Evolutionary conservation across 2,113 vertebrate species (phyloP).

Genomic region (Lepus europaeus): DNA sequence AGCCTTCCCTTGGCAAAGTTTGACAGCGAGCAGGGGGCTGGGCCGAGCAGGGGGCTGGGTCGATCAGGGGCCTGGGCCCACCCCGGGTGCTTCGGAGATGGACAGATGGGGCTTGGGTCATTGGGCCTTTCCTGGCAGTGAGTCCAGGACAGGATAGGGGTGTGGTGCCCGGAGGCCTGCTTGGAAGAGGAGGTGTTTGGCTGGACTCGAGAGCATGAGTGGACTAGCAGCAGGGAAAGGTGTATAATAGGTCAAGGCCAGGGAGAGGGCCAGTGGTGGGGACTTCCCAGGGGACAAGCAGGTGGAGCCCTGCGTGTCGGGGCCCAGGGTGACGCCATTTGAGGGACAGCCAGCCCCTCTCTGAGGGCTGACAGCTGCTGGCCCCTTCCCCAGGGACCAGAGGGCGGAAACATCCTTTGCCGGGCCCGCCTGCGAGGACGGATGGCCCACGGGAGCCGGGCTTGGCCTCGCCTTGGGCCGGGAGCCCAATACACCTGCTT

Average conservation of each 20-base stretch:
- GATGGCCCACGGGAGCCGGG: not conserved
- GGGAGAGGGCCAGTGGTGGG: not conserved
- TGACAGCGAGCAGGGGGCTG: not conserved
- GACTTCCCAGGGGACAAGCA: not conserved
- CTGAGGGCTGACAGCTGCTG: not conserved
- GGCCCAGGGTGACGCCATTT: not conserved
- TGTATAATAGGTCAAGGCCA: not conserved
- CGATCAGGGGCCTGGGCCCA: not conserved
- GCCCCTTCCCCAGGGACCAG: not conserved
- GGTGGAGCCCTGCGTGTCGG: not conserved
- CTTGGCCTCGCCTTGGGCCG: not conserved
- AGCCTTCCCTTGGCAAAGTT: not conserved
- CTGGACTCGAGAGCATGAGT: not conserved
- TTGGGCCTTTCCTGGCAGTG: not conserved
- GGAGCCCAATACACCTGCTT: not conserved
- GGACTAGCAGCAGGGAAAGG: not conserved
- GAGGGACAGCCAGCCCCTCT: not conserved
- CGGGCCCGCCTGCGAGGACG: not conserved
- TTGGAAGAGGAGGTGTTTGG: not conserved
- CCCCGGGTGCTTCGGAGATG: not conserved
- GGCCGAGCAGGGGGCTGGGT: too few species aligned
- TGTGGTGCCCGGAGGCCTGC: not conserved
- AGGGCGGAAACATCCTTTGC: not conserved
- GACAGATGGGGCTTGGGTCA: not conserved
- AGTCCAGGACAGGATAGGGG: not conserved